Evolutionary conservation across 1,140 invertebrate species (phyloP).

Genomic region (Euura saliciscinereae): DNA sequence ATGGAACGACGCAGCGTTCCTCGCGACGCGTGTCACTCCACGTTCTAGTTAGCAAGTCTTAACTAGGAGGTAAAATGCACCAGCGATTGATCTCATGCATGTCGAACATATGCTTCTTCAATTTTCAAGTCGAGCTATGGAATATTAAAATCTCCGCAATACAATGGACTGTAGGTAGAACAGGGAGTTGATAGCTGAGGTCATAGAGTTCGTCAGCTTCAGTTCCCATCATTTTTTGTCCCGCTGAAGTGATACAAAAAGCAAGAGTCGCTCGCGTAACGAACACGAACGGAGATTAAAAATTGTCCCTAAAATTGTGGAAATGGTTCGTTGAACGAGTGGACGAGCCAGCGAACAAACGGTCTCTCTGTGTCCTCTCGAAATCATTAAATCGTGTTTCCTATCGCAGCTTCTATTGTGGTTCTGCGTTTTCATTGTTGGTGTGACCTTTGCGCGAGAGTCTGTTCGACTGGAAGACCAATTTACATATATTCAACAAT

Average conservation of each 20-base stretch:
- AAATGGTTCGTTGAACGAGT: slow-evolving; percentile 3
- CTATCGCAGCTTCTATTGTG: slow-evolving; percentile 2
- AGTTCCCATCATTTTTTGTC: neutral
- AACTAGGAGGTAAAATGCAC: neutral
- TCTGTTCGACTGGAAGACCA: neutral
- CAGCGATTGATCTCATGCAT: neutral
- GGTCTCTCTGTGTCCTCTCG: neutral
- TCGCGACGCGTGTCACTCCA: neutral
- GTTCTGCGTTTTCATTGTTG: slow-evolving; percentile 4
- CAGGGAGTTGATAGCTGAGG: neutral
- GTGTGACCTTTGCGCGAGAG: slow-evolving; percentile 8
- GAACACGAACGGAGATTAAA: neutral
- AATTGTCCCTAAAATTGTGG: neutral
- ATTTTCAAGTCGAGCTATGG: no score
- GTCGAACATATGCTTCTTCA: no score
- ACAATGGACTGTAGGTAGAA: no score
- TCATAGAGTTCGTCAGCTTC: neutral
- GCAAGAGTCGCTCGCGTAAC: neutral
- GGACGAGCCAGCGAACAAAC: slow-evolving; percentile 1
- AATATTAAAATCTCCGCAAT: no score
- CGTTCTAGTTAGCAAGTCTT: neutral
- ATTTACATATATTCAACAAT: slow-evolving; percentile 10
- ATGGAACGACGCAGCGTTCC: neutral
- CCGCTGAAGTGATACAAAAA: neutral
- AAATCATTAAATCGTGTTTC: slow-evolving; percentile 6